Evolutionary conservation across 2,113 vertebrate genomes (phyloP), one percentile per base, ranked within the genome.

Genomic region (Dipodomys stephensi): DNA sequence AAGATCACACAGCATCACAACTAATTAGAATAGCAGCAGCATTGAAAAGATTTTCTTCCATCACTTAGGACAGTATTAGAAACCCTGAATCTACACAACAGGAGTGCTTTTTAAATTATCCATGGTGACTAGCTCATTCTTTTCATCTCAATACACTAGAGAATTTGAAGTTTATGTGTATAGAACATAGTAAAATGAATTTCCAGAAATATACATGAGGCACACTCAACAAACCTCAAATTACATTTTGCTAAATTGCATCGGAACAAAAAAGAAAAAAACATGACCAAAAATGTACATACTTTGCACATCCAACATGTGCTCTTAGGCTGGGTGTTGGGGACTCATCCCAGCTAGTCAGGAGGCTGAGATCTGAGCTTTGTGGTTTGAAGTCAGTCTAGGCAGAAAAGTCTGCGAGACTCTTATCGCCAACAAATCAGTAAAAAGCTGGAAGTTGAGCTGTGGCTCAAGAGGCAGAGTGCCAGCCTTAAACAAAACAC

Each of bases 231-330:
- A 83, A 19, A 72, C 8, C 11, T 83, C 90, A 90, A 93, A 78
- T 65, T 91, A 69, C 44, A 89, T 82, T 87, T 93, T 44, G 77
- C 72, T 91, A 94, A 87, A 79, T 78, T 32, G 93, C 87, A 85
- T 79, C n/a, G 68, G 49, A 93, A 92, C 18, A 91, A 90, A 65
- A 0, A 22, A 20, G n/a, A 95, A 93, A 83, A 80, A 32, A 53
- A 53, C 8, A 39, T 39, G 8, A 53, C 49, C 49, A 53, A 53
- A 53, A 53, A 12, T 53, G 49, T 53, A 53, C 49, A 53, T 53
- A 53, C 10, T 53, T 53, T 53, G 12, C 49, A 11, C 49, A 53
- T 53, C 49, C 8, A 53, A 53, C 49, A 53, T 53, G 49, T 12
- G 11, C 49, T 53, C 49, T 53, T 53, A 53, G 12, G 49, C 12